These are phyloP conservation scores for Apis dorsata DNA, from an alignment of 1,140 invertebrate genomes.

Conservation along the genomic window DNA sequence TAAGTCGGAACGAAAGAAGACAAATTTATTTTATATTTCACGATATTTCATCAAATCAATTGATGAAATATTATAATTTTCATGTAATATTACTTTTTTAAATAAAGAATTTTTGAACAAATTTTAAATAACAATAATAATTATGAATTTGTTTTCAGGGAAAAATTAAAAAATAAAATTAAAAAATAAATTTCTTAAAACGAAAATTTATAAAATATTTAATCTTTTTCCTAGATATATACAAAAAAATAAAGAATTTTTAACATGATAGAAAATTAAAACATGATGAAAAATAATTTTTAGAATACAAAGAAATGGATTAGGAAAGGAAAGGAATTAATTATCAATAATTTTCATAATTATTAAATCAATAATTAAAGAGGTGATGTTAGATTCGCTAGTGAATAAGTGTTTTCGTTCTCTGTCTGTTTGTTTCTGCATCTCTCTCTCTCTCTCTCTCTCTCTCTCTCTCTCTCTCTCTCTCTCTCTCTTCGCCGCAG, in stretches of 20 bases:
- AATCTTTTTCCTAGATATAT: too few relatives aligned
- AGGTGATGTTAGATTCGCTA: slow-evolving; percentile 37
- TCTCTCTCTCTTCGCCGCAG: not conserved
- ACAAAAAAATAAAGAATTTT: too few relatives aligned
- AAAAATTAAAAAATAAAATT: too few relatives aligned
- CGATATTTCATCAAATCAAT: slow-evolving; percentile 22
- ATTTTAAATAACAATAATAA: too few relatives aligned
- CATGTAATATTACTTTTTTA: not conserved
- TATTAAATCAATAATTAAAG: slow-evolving; percentile 25
- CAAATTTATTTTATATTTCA: slow-evolving; percentile 19
- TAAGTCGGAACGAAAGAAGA: slow-evolving; percentile 1
- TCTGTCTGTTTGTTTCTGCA: not conserved
- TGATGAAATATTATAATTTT: slow-evolving; percentile 16
- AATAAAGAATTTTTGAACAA: not conserved
- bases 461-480: not conserved
- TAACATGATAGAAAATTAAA: too few relatives aligned
- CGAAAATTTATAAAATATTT: too few relatives aligned
- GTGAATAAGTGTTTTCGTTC: not conserved
- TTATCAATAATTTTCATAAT: slow-evolving; percentile 42
- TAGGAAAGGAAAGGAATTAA: slow-evolving; percentile 14
- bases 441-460: not conserved
- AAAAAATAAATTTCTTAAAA: too few relatives aligned
- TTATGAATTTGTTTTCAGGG: too few relatives aligned
- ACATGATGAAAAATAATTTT: too few relatives aligned
- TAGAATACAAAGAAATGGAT: not conserved